Conservation (phyloP, 2,888 invertebrate genomes). For the Xestobium rufovillosum region DNA sequence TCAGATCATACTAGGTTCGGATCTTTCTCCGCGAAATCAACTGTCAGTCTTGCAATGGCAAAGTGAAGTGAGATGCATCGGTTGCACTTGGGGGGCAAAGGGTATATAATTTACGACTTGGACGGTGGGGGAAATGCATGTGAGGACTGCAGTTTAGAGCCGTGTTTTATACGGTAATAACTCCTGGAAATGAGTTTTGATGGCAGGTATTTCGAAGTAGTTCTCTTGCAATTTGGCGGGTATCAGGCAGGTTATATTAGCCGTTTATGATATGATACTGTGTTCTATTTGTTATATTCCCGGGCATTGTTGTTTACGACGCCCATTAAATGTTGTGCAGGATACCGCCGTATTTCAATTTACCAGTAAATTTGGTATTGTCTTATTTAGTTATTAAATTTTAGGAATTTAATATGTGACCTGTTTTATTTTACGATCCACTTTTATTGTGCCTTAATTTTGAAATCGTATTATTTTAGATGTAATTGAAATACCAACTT, state of each 20-base stretch:
- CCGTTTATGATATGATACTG: conserved; percentile 38
- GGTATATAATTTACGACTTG: conserved; percentile 39
- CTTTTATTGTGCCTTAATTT: no score
- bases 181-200: conserved; percentile 44
- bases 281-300: conserved; percentile 39
- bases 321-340: conserved; percentile 11
- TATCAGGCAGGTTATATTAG: conserved; percentile 37
- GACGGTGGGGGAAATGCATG: conserved; percentile 38
- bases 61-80: conserved; percentile 42
- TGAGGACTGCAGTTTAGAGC: conserved; percentile 44
- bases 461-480: no score
- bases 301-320: conserved; percentile 32
- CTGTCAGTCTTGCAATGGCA: conserved; percentile 41
- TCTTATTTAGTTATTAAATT: conserved; percentile 37
- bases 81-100: conserved; percentile 36
- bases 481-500: no score
- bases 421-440: conserved; percentile 16
- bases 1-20: no score
- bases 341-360: neutral
- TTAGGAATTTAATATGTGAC: conserved; percentile 33
- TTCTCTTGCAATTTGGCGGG: conserved; percentile 38
- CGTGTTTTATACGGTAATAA: conserved; percentile 43
- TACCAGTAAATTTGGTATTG: conserved; percentile 17
- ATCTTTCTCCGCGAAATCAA: conserved; percentile 34
- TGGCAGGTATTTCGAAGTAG: conserved; percentile 39